Percentiles rank a stretch among this genome's conserved stretches.
Conservation (phyloP, 2,888 invertebrate genomes). For the Lordiphosa andalusiaca region DNA sequence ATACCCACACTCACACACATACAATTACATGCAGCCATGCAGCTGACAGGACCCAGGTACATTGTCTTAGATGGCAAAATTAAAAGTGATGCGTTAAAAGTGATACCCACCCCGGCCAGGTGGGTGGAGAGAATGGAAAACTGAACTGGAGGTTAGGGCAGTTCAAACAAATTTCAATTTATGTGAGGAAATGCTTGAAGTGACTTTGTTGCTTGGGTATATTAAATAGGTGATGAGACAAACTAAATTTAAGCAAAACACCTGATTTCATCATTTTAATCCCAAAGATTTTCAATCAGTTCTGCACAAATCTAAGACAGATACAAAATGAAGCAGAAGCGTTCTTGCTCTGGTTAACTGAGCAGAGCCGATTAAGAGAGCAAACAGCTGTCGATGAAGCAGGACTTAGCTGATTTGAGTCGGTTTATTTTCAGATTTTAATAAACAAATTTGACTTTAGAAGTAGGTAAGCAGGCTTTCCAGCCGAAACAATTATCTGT, state of each 20-base stretch:
- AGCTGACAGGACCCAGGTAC: slow-evolving; percentile 57
- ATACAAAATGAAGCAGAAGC: no score
- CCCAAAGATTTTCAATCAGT: no score
- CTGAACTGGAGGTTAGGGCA: slow-evolving; percentile 7
- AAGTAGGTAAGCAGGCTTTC: no score
- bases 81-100: slow-evolving; percentile 69
- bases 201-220: neutral
- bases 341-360: no score
- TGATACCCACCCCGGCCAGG: neutral
- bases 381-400: no score
- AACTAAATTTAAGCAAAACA: neutral
- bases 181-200: slow-evolving; percentile 43
- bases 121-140: neutral
- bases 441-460: no score
- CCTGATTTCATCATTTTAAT: no score
- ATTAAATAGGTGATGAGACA: neutral
- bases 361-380: no score
- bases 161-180: slow-evolving; percentile 68
- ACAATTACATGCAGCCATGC: slow-evolving; percentile 51
- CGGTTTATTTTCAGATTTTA: no score
- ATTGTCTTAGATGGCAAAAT: slow-evolving; percentile 58
- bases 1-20: slow-evolving; percentile 13
- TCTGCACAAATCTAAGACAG: no score
- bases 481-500: no score
- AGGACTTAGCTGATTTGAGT: no score